Percentiles rank a stretch among this genome's conserved stretches.
Evolutionary conservation across 2,888 invertebrate species (phyloP).

Genomic region (Pristionchus maxplancki): DNA sequence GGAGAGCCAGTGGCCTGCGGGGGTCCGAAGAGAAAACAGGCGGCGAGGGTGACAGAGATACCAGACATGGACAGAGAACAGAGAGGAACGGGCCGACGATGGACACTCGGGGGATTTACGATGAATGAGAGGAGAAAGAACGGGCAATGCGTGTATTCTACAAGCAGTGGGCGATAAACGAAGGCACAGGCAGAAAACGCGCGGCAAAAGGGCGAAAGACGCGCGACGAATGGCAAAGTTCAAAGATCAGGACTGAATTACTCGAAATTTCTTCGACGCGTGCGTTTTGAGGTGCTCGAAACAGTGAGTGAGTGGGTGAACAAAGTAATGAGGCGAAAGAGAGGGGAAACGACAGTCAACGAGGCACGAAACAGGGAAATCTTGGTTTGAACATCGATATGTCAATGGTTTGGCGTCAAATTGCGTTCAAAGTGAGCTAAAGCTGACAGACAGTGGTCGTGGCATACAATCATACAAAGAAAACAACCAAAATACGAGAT

Average conservation of each 20-base stretch:
- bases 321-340: neutral
- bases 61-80: neutral
- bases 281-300: neutral
- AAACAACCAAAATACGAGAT: neutral
- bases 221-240: neutral
- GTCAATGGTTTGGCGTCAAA: neutral
- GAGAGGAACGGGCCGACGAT: neutral
- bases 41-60: conserved; percentile 6
- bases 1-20: conserved; percentile 30
- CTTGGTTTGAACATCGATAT: neutral
- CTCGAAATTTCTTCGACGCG: no score
- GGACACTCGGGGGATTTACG: neutral
- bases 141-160: neutral
- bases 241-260: neutral
- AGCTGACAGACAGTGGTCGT: neutral
- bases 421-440: neutral
- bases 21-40: conserved; percentile 8
- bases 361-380: neutral
- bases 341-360: neutral
- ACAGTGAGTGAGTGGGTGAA: neutral
- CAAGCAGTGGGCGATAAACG: neutral
- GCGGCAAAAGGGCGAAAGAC: neutral
- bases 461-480: neutral
- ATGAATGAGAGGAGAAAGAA: neutral
- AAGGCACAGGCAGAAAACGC: neutral